Evolutionary conservation across 2,113 vertebrate species (phyloP).

Genomic region (Panthera uncia): DNA sequence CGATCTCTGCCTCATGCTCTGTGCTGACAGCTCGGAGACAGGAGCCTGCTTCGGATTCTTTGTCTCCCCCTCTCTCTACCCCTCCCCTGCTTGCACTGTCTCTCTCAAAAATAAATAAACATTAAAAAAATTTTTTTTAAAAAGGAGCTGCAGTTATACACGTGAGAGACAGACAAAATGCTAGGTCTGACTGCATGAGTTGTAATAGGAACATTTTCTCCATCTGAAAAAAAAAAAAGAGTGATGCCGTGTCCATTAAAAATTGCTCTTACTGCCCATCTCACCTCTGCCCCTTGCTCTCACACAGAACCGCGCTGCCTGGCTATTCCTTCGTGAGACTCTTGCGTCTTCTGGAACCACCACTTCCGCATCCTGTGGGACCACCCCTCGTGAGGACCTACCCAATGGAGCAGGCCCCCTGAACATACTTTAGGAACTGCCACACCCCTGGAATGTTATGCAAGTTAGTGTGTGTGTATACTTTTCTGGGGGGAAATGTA

Average conservation of each 20-base stretch:
- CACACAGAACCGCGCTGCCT: not conserved
- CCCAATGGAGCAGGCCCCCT: not conserved
- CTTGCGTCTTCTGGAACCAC: not conserved
- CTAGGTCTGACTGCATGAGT: not conserved
- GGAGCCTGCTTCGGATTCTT: no score
- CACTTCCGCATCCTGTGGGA: not conserved
- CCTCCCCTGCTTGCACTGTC: no score
- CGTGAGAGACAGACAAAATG: not conserved
- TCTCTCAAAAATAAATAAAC: no score
- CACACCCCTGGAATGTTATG: not conserved
- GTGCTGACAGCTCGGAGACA: no score
- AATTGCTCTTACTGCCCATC: not conserved
- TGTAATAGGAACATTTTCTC: not conserved
- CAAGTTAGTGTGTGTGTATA: not conserved
- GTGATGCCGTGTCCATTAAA: not conserved
- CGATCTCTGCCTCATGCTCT: no score
- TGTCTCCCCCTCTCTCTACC: no score
- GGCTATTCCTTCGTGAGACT: not conserved
- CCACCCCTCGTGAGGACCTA: not conserved
- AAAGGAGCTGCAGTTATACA: not conserved
- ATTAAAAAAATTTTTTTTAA: no score
- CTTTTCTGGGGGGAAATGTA: not conserved
- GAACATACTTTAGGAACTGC: not conserved
- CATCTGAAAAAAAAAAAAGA: not conserved
- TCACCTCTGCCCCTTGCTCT: not conserved